Evolutionary conservation across 1,140 invertebrate genomes (phyloP).

Genomic region (Drosophila funebris): DNA sequence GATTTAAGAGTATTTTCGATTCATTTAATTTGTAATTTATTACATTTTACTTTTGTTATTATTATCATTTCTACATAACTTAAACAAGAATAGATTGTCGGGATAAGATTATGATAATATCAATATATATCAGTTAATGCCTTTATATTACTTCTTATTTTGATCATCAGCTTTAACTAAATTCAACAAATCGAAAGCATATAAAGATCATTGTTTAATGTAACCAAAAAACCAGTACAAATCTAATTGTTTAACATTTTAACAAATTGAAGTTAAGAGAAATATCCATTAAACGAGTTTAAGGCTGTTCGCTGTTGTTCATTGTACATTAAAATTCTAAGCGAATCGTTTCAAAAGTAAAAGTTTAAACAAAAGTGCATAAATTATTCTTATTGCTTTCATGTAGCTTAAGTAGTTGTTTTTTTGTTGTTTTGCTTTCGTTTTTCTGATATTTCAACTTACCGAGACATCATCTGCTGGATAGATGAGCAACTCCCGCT

Average conservation of each 20-base stretch:
- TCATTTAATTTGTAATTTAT: too few species aligned
- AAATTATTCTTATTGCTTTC: conserved; percentile 20
- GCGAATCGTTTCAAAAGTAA: conserved; percentile 17
- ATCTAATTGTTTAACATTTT: background rate
- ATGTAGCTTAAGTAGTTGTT: background rate
- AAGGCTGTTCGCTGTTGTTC: background rate
- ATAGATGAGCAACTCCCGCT: conserved; percentile 94
- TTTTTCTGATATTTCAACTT: conserved; percentile 84
- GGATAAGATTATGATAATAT: too few species aligned
- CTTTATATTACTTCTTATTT: too few species aligned
- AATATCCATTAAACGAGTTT: background rate
- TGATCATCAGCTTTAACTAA: too few species aligned
- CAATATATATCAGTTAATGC: too few species aligned
- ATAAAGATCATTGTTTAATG: background rate
- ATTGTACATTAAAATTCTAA: conserved; percentile 17
- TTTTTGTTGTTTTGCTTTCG: background rate
- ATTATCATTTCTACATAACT: too few species aligned
- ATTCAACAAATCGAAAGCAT: too few species aligned
- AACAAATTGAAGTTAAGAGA: background rate
- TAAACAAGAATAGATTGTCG: too few species aligned
- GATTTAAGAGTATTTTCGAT: too few species aligned
- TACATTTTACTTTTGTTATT: too few species aligned
- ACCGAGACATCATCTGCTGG: conserved; percentile 96
- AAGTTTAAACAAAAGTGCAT: conserved; percentile 17
- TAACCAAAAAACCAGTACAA: background rate